Conservation (phyloP, 2,113 vertebrate species). For the Python bivittatus region DNA sequence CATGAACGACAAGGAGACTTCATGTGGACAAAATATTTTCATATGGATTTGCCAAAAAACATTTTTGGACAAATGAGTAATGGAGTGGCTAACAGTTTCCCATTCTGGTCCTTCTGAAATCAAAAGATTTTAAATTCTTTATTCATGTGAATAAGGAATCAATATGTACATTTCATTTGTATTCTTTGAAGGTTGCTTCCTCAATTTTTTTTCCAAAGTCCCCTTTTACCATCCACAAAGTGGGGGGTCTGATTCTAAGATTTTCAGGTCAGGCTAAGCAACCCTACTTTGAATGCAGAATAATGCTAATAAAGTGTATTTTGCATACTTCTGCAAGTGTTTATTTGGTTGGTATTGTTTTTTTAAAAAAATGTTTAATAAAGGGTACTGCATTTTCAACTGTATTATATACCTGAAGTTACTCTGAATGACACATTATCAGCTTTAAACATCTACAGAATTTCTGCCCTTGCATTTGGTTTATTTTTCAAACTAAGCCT, state of each 20-base stretch:
- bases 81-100: neutral
- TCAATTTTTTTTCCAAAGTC: neutral
- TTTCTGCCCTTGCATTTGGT: conserved; percentile 46
- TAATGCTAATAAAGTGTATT: neutral
- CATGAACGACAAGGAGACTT: neutral
- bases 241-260: neutral
- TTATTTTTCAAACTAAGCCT: conserved; percentile 74
- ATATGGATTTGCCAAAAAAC: neutral
- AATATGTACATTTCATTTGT: neutral
- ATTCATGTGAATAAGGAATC: neutral
- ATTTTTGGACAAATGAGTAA: neutral
- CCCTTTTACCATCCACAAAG: neutral
- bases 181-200: too few relatives aligned
- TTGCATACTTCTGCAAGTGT: neutral
- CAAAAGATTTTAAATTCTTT: neutral
- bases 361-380: conserved; percentile 50
- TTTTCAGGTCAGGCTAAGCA: neutral
- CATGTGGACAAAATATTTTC: neutral
- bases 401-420: conserved; percentile 54
- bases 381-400: conserved; percentile 43
- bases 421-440: conserved; percentile 48
- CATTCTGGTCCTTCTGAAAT: neutral
- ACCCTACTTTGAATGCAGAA: neutral
- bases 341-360: neutral
- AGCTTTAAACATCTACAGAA: conserved; percentile 61